These are phyloP conservation scores for Aelia acuminata DNA, from an alignment of 2,888 invertebrate species.

Conservation along the genomic window DNA sequence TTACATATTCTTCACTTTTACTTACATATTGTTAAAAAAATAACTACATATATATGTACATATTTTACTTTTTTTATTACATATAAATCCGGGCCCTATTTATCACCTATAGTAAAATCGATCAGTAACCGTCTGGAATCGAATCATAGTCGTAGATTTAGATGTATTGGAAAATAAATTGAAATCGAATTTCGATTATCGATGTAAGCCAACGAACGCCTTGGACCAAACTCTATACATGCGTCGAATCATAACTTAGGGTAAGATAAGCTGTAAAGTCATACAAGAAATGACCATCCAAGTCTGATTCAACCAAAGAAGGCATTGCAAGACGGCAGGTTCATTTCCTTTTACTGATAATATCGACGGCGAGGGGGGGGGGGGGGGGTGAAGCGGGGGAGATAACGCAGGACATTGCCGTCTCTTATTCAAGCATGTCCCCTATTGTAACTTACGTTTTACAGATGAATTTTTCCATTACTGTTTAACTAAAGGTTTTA, in stretches of 20 bases:
- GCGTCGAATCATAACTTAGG: background rate
- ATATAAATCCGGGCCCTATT: no score
- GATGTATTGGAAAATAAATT: no score
- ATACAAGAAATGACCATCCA: background rate
- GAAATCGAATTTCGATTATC: no score
- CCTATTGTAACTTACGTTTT: background rate
- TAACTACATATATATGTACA: no score
- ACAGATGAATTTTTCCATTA: background rate
- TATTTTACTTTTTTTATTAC: no score
- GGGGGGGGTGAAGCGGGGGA: background rate
- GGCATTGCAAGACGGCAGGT: background rate
- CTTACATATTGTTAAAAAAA: no score
- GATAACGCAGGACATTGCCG: no score
- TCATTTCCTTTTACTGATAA: conserved; percentile 3
- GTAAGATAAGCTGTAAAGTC: background rate
- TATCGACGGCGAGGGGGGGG: background rate
- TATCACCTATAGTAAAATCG: no score
- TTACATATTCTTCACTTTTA: no score
- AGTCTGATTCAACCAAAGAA: background rate
- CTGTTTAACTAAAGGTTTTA: background rate
- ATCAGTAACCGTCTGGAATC: no score
- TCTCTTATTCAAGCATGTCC: background rate
- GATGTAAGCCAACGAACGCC: no score
- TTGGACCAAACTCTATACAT: background rate
- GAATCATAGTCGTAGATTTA: no score